phyloP scores from a whole-genome alignment of 2,888 invertebrate genomes.

The Scaptomyza parva region DNA sequence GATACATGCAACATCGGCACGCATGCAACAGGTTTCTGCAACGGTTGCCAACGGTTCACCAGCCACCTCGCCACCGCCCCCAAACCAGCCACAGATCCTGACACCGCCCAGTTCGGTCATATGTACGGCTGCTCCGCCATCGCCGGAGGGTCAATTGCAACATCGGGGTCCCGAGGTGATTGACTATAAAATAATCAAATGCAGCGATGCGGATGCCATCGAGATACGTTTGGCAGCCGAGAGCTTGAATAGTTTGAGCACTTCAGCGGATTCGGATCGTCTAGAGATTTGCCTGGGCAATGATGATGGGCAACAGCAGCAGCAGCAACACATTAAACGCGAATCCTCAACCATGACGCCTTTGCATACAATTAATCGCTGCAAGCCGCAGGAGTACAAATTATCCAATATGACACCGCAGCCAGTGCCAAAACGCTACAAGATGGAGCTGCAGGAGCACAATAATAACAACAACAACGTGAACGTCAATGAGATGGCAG shows the following conservation, averaged over 20 bases:
- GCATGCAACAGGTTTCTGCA: constrained; percentile 50
- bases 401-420: not conserved
- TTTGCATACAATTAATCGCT: not conserved
- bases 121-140: constrained; percentile 31
- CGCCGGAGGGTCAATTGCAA: constrained; percentile 5
- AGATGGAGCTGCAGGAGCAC: constrained; percentile 42
- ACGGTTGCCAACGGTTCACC: not conserved
- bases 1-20: constrained; percentile 68
- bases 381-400: not conserved
- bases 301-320: constrained; percentile 46
- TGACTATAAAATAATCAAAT: constrained; percentile 75
- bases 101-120: constrained; percentile 64
- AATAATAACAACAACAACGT: constrained; percentile 9
- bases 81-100: constrained; percentile 41
- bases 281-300: constrained; percentile 76
- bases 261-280: constrained; percentile 76
- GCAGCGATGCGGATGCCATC: constrained; percentile 67
- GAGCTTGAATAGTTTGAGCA: constrained; percentile 70
- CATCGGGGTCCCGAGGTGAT: constrained; percentile 50
- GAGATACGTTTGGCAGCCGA: constrained; percentile 78
- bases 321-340: constrained; percentile 15
- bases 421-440: constrained; percentile 58
- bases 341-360: constrained; percentile 19
- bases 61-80: constrained; percentile 29
- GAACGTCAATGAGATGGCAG: not conserved